Evolutionary conservation across 2,888 invertebrate genomes (phyloP), one percentile per base, ranked within the genome.

Genomic region (Agrilus biguttatus): DNA sequence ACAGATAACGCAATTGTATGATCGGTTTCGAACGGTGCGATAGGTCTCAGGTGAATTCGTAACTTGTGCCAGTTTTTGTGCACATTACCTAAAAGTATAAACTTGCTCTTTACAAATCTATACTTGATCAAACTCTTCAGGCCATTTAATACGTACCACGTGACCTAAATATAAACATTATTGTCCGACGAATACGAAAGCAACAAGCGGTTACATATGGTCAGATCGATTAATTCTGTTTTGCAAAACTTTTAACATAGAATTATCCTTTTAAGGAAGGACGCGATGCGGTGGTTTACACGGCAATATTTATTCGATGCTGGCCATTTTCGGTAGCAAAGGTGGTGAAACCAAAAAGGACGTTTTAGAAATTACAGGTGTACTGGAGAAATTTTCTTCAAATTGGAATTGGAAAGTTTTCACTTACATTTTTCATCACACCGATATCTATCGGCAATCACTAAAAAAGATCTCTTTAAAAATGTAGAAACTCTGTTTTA

Each of bases 51-150:
- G 55, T 52, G 55, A 56, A 55, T 57, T 56, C 54, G 55, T 49
- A 53, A 53, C 49, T 55, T 55, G 59, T 60, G 58, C 61, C 57
- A 61, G 61, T 62, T 62, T 62, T 62, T 62, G 56, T 54, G 48
- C 46, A 44, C 59, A 59, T 61, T 59, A 59, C 61, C 61, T 61
- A 61, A 62, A 62, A 60, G 57, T 56, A 55, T 55, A 58, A 57
- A 59, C 58, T 58, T 48, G 60, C 57, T 60, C 51, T 51, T 28
- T 52, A 53, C 57, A 56, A 56, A 59, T 57, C 55, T 55, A 57
- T 54, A 55, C 53, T 51, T 51, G 55, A 53, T 50, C 50, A 52
- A 51, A 53, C 51, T 52, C 46, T 28, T 28, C 49, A 45, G 47
- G 51, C 51, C 51, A 50, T 53, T 53, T 52, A 51, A 53, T 53